Evolutionary conservation across 2,113 vertebrate species (phyloP), one percentile per base, ranked within the genome.

Genomic region (Lipophrys pholis): DNA sequence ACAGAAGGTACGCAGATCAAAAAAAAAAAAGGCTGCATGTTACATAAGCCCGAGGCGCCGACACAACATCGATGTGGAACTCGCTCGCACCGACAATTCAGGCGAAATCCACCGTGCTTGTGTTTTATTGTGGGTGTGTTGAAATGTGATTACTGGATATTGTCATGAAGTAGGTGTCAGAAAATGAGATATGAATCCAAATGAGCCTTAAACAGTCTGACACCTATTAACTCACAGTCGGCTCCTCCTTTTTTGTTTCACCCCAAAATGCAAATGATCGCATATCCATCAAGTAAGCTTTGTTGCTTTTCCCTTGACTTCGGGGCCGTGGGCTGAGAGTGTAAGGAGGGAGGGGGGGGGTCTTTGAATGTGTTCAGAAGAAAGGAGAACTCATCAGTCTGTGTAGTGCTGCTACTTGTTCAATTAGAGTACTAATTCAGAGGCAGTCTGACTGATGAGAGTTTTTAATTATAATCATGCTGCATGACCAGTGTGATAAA

Each of bases 391-490:
- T 66, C 67, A 83, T 75, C 67, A 42, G 57, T 79, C 66, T 63
- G 38, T 67, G 74, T 73, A 77, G 50, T 46, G 52, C 67, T 64
- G 52, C 62, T 68, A 72, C 79, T 75, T 78, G 79, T 85, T 79
- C 83, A 85, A 80, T 85, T 82, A 76, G 55, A 53, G 67, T 21
- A n/a, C 67, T 80, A 75, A 82, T 82, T 82, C 68, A 80, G 68
- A 76, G 55, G 50, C 64, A 60, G 57, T 51, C 76, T 61, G 68
- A 86, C 72, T 82, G 80, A 76, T 82, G 76, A 75, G 70, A 64
- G 76, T 56, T 80, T 82, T 76, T 80, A 77, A 85, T 85, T 85
- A 78, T 65, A 85, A 82, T 81, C 78, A 82, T 68, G 49, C 76
- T 3, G 10, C 42, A 49, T 30, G 40, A 59, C 58, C 76, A 57